Evolutionary conservation across 1,140 invertebrate genomes (phyloP), one percentile per base, ranked within the genome.

Genomic region (Coptotermes formosanus): DNA sequence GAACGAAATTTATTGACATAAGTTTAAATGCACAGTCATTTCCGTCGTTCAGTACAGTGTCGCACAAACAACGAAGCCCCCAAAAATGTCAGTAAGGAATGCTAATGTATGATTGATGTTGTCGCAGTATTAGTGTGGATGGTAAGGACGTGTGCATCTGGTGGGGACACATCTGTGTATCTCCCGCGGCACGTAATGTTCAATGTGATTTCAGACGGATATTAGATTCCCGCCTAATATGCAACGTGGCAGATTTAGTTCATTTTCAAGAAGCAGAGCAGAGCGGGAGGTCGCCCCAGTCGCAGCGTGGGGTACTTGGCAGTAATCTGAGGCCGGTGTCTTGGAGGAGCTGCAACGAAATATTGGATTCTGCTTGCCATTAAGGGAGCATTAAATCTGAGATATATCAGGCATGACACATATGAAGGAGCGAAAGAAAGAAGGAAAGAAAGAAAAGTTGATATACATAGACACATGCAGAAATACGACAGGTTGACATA

Each of bases 341-440:
- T 75, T 4, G 52, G 19, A 25, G 21, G 23, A 6, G 0, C 1
- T 21, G 32, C 43, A 32, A 83, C 32, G 38, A 83, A 83, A 83
- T 83, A 83, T 83, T 83, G 82, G 82, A 43, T 83, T 83, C n/a
- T 83, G 32, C n/a, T 43, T 83, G 48, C 19, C 82, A 83, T 83
- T 83, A 43, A 43, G 82, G 48, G 82, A 25, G 82, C 32, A 83
- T 43, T 83, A 83, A 83, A 83, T 83, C 38, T 43, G 48, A 19
- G 25, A n/a, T 83, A 83, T 7, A 83, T 83, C 82, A 83, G 48
- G 82, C 82, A n/a, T 2, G 32, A 52, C 21, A 83, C 38, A 83
- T 43, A 19, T 2, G 48, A 30, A n/a, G n/a, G 64, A n/a, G 19
- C 7, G 59, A n/a, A 64, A 64, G 16, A 64, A 8, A 64, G 8